A percentile compares a stretch with the other conserved stretches of the same genome.
phyloP scores from a whole-genome alignment of 2,113 vertebrate genomes.

The Passer domesticus region DNA sequence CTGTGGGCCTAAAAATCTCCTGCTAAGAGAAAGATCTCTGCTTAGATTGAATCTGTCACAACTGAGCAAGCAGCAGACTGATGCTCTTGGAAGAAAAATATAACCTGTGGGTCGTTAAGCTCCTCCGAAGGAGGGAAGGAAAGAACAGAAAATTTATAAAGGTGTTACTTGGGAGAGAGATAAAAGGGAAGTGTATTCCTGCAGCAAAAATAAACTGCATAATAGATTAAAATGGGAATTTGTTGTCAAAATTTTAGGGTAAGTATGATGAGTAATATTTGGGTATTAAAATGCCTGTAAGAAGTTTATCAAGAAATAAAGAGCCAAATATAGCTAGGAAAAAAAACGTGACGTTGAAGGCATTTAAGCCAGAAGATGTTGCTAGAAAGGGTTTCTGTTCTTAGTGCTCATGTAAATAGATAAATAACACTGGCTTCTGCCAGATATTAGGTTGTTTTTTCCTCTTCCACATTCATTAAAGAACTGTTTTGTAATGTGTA shows the following conservation, averaged over 20 bases:
- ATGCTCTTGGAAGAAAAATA: not conserved
- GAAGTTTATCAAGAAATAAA: not conserved
- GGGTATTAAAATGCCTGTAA: not conserved
- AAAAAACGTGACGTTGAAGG: not conserved
- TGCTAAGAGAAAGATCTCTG: not conserved
- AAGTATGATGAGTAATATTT: not conserved
- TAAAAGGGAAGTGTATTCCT: not conserved
- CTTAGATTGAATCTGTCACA: not conserved
- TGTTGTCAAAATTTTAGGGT: not conserved
- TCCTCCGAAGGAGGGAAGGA: not conserved
- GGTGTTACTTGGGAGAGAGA: not conserved
- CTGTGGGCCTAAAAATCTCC: not conserved
- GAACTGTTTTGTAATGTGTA: not conserved
- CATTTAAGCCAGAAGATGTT: not conserved
- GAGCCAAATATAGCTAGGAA: not conserved
- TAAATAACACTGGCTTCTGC: not conserved
- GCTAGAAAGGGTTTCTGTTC: not conserved
- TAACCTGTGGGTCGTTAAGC: not conserved
- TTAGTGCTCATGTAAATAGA: not conserved
- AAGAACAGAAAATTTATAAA: slow-evolving; percentile 17
- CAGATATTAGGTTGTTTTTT: not conserved
- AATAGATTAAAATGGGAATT: not conserved
- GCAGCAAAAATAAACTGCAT: not conserved
- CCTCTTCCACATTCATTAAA: not conserved
- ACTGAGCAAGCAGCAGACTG: not conserved